A percentile compares a stretch with the other conserved stretches of the same genome.
Evolutionary conservation across 2,113 vertebrate species (phyloP).

Genomic region (Porphyrio hochstetteri): DNA sequence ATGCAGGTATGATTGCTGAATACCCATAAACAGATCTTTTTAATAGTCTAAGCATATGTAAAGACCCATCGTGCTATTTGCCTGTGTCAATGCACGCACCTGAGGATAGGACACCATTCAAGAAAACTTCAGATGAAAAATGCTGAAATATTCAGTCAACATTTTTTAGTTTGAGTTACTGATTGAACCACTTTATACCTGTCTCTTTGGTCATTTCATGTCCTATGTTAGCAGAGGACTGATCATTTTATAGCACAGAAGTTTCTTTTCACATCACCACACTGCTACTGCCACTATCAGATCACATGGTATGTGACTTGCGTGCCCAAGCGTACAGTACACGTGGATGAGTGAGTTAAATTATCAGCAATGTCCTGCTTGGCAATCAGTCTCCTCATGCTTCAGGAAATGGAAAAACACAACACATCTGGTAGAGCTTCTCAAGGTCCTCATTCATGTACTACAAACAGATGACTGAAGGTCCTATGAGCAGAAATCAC

Average conservation of each 20-base stretch:
- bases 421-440: not conserved
- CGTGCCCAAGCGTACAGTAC: not conserved
- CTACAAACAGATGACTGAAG: not conserved
- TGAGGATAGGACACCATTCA: not conserved
- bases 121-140: not conserved
- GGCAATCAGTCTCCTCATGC: not conserved
- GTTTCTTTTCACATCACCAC: not conserved
- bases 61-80: not conserved
- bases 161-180: not conserved
- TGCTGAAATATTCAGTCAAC: not conserved
- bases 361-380: not conserved
- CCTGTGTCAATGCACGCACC: not conserved
- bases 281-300: not conserved
- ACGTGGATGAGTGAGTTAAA: not conserved
- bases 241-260: not conserved
- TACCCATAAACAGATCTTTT: not conserved
- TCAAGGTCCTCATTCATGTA: not conserved
- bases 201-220: not conserved
- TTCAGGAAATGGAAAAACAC: not conserved
- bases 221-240: not conserved
- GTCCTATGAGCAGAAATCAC: not conserved
- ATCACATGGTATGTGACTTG: not conserved
- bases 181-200: not conserved
- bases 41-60: not conserved
- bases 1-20: not conserved